Percentiles rank a stretch among this genome's conserved stretches.
These are phyloP conservation scores for Leptosomus discolor DNA, from an alignment of 2,113 vertebrate species.

Conservation along the genomic window DNA sequence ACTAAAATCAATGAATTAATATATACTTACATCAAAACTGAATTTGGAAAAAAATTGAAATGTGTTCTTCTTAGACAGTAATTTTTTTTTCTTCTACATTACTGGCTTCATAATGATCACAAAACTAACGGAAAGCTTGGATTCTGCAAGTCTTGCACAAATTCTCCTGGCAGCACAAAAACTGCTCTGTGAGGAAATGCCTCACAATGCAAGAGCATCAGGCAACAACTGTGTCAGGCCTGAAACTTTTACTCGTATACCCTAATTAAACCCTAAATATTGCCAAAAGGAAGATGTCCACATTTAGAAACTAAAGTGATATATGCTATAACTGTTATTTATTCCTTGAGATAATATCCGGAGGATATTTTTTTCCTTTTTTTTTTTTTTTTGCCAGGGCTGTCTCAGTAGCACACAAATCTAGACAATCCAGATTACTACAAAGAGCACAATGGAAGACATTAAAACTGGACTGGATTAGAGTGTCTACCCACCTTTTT, in stretches of 20 bases:
- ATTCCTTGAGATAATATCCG: neutral
- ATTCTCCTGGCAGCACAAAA: neutral
- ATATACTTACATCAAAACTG: neutral
- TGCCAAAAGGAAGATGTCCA: neutral
- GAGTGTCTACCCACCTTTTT: constrained; percentile 81
- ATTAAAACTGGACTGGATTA: neutral
- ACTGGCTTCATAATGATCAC: neutral
- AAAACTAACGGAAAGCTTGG: neutral
- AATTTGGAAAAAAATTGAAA: neutral
- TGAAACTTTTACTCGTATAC: neutral
- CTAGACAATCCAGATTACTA: neutral
- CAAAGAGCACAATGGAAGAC: neutral
- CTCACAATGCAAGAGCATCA: neutral
- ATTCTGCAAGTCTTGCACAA: neutral
- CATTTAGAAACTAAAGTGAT: neutral
- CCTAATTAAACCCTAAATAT: neutral
- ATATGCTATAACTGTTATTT: neutral
- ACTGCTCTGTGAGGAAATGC: neutral
- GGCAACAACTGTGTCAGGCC: neutral
- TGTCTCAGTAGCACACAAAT: neutral
- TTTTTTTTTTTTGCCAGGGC: neutral
- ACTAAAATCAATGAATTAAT: neutral
- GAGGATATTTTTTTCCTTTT: neutral
- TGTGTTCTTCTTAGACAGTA: neutral
- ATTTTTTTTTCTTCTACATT: neutral